phyloP scores from a whole-genome alignment of 2,113 vertebrate genomes.

The Trichomycterus rosablanca region DNA sequence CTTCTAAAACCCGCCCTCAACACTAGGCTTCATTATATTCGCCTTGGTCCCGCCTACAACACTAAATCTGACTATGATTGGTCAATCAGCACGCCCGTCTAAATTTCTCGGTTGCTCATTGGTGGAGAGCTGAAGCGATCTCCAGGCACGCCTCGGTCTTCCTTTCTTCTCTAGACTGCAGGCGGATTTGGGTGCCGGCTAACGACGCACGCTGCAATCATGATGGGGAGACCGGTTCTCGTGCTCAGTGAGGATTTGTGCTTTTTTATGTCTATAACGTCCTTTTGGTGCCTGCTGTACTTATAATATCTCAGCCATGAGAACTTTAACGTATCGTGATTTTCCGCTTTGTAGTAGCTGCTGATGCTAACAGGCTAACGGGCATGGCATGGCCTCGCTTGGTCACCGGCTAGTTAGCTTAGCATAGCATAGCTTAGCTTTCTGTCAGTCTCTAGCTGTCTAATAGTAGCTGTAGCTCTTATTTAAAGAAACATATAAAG shows the following conservation, averaged over 20 bases:
- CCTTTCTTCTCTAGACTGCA: conserved; percentile 42
- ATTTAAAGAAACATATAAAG: too few relatives aligned
- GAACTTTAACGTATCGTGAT: neutral
- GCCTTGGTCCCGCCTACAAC: neutral
- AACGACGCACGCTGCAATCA: conserved; percentile 54
- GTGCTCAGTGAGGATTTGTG: conserved; percentile 81
- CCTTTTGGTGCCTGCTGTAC: too few relatives aligned
- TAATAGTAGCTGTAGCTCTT: neutral
- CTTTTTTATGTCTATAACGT: too few relatives aligned
- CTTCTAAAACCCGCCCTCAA: neutral
- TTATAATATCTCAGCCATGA: too few relatives aligned
- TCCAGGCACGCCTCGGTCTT: conserved; percentile 13
- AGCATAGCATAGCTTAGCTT: neutral
- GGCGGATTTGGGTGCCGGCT: conserved; percentile 33
- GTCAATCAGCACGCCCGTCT: conserved; percentile 32
- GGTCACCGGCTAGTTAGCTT: conserved; percentile 8
- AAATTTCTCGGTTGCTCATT: conserved; percentile 37
- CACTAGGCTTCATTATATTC: neutral
- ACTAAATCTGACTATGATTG: conserved; percentile 38
- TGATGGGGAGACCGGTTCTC: conserved; percentile 88
- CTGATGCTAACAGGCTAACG: conserved; percentile 38
- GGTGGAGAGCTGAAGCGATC: conserved; percentile 18
- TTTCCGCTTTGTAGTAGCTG: neutral
- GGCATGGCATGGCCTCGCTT: conserved; percentile 37
- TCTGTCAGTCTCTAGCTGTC: neutral